Evolutionary conservation across 2,888 invertebrate species (phyloP), one percentile per base, ranked within the genome.

Genomic region (Spilarctia lutea): DNA sequence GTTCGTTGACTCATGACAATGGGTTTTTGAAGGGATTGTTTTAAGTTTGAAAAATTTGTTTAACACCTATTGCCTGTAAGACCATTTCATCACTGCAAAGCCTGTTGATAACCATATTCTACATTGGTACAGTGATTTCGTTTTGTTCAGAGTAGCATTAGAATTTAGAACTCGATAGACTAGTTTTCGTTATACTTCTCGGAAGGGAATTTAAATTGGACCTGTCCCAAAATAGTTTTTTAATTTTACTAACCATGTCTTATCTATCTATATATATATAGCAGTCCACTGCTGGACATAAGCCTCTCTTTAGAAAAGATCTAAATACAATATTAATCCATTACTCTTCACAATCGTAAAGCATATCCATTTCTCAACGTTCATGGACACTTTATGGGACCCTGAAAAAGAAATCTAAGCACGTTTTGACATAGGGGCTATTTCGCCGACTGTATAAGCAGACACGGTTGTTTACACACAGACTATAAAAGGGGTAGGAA

Each of bases 401-500:
- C 39, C 60, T 68, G 75, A 85, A 80, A 67, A 75, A 84, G 82
- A 66, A 74, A 67, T 27, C 66, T 27, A 63, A 71, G 45, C 67
- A 74, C 70, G 67, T 71, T 71, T 66, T 74, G 74, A 71, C 60
- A 71, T 67, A 74, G 67, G 66, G 56, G 30, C 52, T 39, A 66
- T 71, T 70, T 69, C 66, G 24, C n/a, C 56, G 30, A 79, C 79
- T 83, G 85, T 79, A 77, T 83, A 83, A 83, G 79, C 79, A 82
- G 78, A 84, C 77, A 76, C 77, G 76, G 75, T 60, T 83, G 85
- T 83, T 83, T 85, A 77, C 79, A 77, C 68, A 74, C 72, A 63
- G 68, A 16, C 74, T 72, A 75, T 83, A 85, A 77, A 83, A 77
- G 39, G 75, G 81, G 82, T 74, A 71, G 68, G 63, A 68, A 67